Percentiles rank a stretch among this genome's conserved stretches.
Evolutionary conservation across 2,113 vertebrate species (phyloP).

Genomic region (Calidris pygmaea): DNA sequence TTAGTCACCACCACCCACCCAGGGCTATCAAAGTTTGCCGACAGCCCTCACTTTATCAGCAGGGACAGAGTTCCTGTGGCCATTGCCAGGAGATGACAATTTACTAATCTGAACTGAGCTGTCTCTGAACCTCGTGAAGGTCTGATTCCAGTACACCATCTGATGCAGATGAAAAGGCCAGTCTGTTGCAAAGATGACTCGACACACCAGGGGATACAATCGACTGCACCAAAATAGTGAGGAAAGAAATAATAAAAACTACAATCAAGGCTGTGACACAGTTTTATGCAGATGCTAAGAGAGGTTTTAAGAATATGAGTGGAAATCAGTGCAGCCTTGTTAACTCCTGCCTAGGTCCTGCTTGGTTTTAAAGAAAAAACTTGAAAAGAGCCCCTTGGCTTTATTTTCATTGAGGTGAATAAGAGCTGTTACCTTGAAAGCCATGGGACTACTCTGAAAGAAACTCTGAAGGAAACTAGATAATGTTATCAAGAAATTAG

Average conservation of each 20-base stretch:
- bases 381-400: neutral
- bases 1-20: constrained; percentile 15
- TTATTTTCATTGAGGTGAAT: neutral
- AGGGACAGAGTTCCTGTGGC: constrained; percentile 51
- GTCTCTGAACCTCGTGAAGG: neutral
- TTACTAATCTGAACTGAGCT: constrained; percentile 2
- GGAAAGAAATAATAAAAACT: neutral
- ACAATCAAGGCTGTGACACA: neutral
- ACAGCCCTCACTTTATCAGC: constrained; percentile 46
- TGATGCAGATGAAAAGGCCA: neutral
- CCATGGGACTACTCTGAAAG: constrained; percentile 9
- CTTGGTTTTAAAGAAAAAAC: neutral
- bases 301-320: neutral
- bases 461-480: constrained; percentile 65
- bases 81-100: constrained; percentile 41
- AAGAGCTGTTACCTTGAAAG: constrained; percentile 39
- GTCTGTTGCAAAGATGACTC: neutral
- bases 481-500: constrained; percentile 26
- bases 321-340: neutral
- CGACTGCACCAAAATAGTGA: neutral
- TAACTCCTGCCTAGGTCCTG: neutral
- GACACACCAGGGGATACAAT: neutral
- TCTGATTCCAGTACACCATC: neutral
- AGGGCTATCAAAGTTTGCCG: neutral
- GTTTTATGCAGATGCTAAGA: neutral